Conservation (phyloP, 1,140 invertebrate genomes). For the Cotesia vestalis region DNA sequence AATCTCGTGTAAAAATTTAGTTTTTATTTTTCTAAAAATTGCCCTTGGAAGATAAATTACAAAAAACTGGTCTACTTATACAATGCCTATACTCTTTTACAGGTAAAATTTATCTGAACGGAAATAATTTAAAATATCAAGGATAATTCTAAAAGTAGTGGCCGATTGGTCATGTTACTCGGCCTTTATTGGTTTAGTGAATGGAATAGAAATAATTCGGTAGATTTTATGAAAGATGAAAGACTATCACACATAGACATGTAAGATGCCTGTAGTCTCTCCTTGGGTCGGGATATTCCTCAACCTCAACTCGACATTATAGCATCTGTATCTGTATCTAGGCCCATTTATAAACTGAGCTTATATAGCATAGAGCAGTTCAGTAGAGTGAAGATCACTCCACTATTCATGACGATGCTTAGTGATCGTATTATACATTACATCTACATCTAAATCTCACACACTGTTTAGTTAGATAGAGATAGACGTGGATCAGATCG, state of each 20-base stretch:
- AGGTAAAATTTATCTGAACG: too few relatives aligned
- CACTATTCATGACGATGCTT: not conserved
- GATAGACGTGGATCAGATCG: not conserved
- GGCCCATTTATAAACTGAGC: not conserved
- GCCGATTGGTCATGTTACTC: too few relatives aligned
- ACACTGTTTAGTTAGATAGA: not conserved
- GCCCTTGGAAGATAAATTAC: too few relatives aligned
- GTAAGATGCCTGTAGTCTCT: too few relatives aligned
- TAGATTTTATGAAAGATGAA: constrained; percentile 11
- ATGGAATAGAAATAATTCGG: constrained; percentile 1
- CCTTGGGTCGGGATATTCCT: constrained; percentile 10
- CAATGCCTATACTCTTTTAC: too few relatives aligned
- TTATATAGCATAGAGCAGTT: not conserved
- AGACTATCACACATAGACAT: constrained; percentile 12
- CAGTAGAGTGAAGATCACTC: constrained; percentile 3
- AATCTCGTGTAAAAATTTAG: too few relatives aligned
- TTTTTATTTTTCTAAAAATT: too few relatives aligned
- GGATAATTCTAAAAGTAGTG: not conserved
- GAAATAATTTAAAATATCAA: not conserved
- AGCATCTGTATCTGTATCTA: not conserved
- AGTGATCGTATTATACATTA: not conserved
- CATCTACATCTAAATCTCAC: not conserved
- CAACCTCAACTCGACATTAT: not conserved
- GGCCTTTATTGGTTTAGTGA: too few relatives aligned
- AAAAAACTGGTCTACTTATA: too few relatives aligned